These are phyloP conservation scores for Monopis laevigella DNA, from an alignment of 2,888 invertebrate species.

Conservation along the genomic window DNA sequence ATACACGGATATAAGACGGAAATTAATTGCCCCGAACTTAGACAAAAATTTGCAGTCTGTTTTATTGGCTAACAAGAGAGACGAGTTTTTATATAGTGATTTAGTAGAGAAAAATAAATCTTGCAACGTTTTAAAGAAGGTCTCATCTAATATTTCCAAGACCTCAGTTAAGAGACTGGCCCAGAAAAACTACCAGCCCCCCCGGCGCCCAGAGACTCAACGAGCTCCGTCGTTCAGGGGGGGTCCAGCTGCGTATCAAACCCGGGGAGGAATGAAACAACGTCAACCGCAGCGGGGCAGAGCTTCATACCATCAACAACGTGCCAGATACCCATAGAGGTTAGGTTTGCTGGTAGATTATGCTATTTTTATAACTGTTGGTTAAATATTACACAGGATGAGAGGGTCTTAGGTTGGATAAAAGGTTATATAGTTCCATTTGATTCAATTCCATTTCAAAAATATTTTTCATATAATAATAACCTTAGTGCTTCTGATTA, in stretches of 20 bases:
- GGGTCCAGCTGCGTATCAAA: neutral
- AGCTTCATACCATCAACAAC: neutral
- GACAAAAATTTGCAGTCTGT: neutral
- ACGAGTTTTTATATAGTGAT: constrained; percentile 3
- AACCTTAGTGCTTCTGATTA: constrained; percentile 6
- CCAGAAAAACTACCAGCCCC: constrained; percentile 16
- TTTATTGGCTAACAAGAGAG: neutral
- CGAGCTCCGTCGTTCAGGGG: neutral
- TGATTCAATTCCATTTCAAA: constrained; percentile 9
- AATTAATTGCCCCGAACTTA: neutral
- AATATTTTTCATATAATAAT: neutral
- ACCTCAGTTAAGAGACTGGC: neutral
- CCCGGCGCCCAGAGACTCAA: constrained; percentile 1
- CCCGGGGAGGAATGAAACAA: neutral
- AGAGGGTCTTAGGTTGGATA: constrained; percentile 13
- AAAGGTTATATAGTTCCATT: constrained; percentile 17
- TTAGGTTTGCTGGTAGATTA: constrained; percentile 15
- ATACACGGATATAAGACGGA: constrained; percentile 3
- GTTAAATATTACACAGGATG: constrained; percentile 14
- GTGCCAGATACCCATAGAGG: constrained; percentile 10
- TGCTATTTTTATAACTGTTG: constrained; percentile 13
- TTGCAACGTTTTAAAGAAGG: constrained; percentile 13
- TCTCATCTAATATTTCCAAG: constrained; percentile 4
- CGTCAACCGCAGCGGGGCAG: neutral
- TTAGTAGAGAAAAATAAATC: constrained; percentile 12